Evolutionary conservation across 2,797 vertebrate genomes (phyloP).

Genomic region (Cynopterus sphinx): DNA sequence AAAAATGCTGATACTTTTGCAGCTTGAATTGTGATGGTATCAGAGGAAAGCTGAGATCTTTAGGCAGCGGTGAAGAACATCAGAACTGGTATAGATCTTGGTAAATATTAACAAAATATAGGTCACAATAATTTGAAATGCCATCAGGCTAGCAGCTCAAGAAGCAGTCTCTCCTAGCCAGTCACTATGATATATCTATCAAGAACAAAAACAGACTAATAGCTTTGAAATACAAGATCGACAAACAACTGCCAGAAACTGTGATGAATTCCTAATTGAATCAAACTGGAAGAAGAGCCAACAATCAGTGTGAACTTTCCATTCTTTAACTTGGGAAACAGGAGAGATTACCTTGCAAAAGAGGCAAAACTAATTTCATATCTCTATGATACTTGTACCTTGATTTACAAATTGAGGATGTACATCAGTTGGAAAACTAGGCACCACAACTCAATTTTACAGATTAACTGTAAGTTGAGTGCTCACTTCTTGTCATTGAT

Average conservation of each 20-base stretch:
- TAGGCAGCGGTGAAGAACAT: neutral
- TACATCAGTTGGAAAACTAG: neutral
- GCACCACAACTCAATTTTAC: neutral
- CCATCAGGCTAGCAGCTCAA: neutral
- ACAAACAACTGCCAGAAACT: neutral
- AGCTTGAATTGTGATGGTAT: neutral
- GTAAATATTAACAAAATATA: neutral
- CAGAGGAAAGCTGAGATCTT: neutral
- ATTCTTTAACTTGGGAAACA: neutral
- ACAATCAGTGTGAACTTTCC: neutral
- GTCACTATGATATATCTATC: neutral
- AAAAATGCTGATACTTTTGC: neutral
- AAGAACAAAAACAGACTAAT: neutral
- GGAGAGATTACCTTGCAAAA: neutral
- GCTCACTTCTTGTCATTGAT: neutral
- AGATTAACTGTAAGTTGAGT: neutral
- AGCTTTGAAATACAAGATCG: no score
- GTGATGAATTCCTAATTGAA: neutral
- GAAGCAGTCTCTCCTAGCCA: neutral
- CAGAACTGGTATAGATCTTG: neutral
- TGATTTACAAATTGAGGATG: neutral
- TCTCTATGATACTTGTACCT: neutral
- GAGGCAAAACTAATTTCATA: neutral
- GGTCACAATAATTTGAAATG: neutral
- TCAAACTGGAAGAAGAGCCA: neutral